Evolutionary conservation across 2,888 invertebrate species (phyloP).

Genomic region (Geotrupes spiniger): DNA sequence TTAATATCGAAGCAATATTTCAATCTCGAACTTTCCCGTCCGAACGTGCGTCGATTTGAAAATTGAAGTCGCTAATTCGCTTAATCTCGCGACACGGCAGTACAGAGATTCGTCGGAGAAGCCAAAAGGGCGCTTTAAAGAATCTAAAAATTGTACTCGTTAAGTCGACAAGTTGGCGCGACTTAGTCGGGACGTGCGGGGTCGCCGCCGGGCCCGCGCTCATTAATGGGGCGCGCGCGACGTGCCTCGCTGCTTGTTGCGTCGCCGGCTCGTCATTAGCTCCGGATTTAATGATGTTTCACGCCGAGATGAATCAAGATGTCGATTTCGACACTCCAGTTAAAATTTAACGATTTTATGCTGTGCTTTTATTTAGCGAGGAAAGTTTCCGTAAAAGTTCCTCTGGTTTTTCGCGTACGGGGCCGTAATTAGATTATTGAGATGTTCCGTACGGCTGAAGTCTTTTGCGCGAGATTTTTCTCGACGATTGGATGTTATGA

Average conservation of each 20-base stretch:
- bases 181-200: constrained; percentile 27
- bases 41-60: constrained; percentile 8
- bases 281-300: constrained; percentile 42
- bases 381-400: too few relatives aligned
- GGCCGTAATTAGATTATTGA: too few relatives aligned
- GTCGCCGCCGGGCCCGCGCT: constrained; percentile 16
- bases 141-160: constrained; percentile 49
- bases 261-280: constrained; percentile 37
- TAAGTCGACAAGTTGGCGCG: constrained; percentile 35
- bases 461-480: too few relatives aligned
- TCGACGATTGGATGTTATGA: too few relatives aligned
- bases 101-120: constrained; percentile 38
- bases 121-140: constrained; percentile 44
- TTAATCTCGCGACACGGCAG: constrained; percentile 34
- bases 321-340: constrained; percentile 34
- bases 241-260: constrained; percentile 32
- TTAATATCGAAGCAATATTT: neutral
- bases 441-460: too few relatives aligned
- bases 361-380: constrained; percentile 12
- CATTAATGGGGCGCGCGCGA: constrained; percentile 16
- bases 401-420: neutral
- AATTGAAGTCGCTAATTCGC: constrained; percentile 33
- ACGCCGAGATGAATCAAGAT: constrained; percentile 38
- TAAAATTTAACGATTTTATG: constrained; percentile 35
- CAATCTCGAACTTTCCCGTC: neutral